Evolutionary conservation across 2,113 vertebrate genomes (phyloP).

Genomic region (Bettongia penicillata): DNA sequence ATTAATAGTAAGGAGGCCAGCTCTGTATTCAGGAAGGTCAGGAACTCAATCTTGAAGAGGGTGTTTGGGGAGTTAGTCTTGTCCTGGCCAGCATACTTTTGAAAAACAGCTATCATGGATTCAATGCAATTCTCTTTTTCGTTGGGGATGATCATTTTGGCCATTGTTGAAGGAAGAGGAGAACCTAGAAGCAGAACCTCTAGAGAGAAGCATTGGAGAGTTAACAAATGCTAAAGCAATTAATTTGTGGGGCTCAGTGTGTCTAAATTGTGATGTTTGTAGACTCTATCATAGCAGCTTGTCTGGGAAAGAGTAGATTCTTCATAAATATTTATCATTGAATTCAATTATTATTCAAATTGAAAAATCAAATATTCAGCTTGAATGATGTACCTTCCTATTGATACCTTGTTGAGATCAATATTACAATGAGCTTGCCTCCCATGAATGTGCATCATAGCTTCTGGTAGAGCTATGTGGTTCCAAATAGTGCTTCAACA

Average conservation of each 20-base stretch:
- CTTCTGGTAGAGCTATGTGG: background rate
- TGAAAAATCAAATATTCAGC: too few species aligned
- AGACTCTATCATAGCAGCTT: too few species aligned
- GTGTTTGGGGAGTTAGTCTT: accelerated
- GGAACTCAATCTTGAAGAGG: constrained; percentile 83
- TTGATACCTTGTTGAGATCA: constrained; percentile 42
- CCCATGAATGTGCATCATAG: background rate
- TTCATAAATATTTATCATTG: background rate
- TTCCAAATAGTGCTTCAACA: too few species aligned
- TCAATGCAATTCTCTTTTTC: constrained; percentile 87
- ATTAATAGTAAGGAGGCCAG: constrained; percentile 70
- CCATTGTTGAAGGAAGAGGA: too few species aligned
- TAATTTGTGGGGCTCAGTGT: too few species aligned
- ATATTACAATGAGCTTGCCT: constrained; percentile 45
- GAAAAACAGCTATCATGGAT: constrained; percentile 86
- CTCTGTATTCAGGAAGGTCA: constrained; percentile 84
- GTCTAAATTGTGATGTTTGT: too few species aligned
- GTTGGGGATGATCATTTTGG: constrained; percentile 72
- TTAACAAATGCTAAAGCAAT: too few species aligned
- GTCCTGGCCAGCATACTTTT: constrained; percentile 77
- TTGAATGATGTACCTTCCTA: constrained; percentile 23
- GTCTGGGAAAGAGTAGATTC: background rate
- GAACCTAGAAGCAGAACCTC: too few species aligned
- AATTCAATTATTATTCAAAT: background rate
- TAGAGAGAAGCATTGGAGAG: too few species aligned